phyloP scores from a whole-genome alignment of 2,888 invertebrate genomes.

The Phortica magna region DNA sequence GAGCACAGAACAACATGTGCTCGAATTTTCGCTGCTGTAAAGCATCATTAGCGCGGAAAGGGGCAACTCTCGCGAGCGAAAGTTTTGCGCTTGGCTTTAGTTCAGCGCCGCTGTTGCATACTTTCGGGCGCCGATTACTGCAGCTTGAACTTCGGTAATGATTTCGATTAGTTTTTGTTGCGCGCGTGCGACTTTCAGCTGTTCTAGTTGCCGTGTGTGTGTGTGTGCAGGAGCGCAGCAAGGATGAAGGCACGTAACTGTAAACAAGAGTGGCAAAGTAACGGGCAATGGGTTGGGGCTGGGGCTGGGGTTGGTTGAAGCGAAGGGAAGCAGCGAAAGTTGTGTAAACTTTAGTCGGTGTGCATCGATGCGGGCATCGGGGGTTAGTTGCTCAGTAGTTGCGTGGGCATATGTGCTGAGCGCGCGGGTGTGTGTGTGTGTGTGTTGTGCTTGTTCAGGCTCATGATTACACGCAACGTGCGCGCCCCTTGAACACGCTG shows the following conservation, averaged over 20 bases:
- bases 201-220: not conserved
- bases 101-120: slow-evolving; percentile 14
- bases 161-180: slow-evolving; percentile 18
- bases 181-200: not conserved
- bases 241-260: not conserved
- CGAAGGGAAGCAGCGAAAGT: slow-evolving; percentile 4
- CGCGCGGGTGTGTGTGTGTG: not conserved
- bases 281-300: not conserved
- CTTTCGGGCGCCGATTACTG: slow-evolving; percentile 7
- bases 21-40: not conserved
- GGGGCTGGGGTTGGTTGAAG: not conserved
- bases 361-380: not conserved
- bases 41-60: not conserved
- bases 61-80: not conserved
- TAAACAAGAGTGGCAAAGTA: slow-evolving; percentile 11
- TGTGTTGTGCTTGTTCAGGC: not conserved
- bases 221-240: not conserved
- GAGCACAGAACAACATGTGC: not conserved
- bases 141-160: slow-evolving; percentile 17
- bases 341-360: slow-evolving; percentile 1
- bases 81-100: not conserved
- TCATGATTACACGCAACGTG: not conserved
- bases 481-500: slow-evolving; percentile 1
- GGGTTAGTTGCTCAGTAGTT: not conserved
- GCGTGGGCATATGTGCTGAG: not conserved